phyloP scores from a whole-genome alignment of 1,140 invertebrate genomes.

The Brachionus koreanus region DNA sequence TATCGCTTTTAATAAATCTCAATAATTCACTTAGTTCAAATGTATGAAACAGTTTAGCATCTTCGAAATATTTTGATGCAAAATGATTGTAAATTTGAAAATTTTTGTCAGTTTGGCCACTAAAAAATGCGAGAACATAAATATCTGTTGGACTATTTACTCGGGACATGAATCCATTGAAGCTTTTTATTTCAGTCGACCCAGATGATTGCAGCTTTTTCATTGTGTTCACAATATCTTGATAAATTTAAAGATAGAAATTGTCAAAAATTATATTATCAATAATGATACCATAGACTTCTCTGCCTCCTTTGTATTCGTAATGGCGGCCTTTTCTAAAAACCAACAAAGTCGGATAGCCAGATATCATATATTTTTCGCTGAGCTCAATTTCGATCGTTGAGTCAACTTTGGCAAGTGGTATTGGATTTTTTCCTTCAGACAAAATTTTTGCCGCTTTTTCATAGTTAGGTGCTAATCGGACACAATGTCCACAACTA shows the following conservation, averaged over 20 bases:
- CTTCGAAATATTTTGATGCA: slow-evolving; percentile 31
- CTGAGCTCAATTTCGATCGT: slow-evolving; percentile 83
- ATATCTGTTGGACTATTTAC: not conserved
- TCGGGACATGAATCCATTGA: not conserved
- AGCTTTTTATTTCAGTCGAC: slow-evolving; percentile 13
- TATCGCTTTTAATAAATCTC: not conserved
- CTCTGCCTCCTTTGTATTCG: slow-evolving; percentile 37
- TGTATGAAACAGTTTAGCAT: slow-evolving; percentile 10
- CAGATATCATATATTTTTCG: slow-evolving; percentile 76
- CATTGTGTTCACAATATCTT: slow-evolving; percentile 30
- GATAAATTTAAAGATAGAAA: not conserved
- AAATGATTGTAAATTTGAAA: slow-evolving; percentile 22
- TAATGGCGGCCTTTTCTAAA: slow-evolving; percentile 71
- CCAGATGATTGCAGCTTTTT: slow-evolving; percentile 4
- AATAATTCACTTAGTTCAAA: not conserved
- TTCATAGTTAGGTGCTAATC: slow-evolving; percentile 86
- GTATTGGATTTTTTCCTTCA: slow-evolving; percentile 61
- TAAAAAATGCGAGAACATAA: not conserved
- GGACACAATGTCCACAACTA: slow-evolving; percentile 72
- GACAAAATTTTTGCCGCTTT: slow-evolving; percentile 68
- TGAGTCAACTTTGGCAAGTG: slow-evolving; percentile 93
- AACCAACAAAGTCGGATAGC: slow-evolving; percentile 97
- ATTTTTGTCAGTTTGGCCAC: not conserved
- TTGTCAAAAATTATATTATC: not conserved
- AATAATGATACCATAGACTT: slow-evolving; percentile 6